Percentiles rank a stretch among this genome's conserved stretches.
These are phyloP conservation scores for Colinus virginianus DNA, from an alignment of 2,113 vertebrate genomes.

Conservation along the genomic window DNA sequence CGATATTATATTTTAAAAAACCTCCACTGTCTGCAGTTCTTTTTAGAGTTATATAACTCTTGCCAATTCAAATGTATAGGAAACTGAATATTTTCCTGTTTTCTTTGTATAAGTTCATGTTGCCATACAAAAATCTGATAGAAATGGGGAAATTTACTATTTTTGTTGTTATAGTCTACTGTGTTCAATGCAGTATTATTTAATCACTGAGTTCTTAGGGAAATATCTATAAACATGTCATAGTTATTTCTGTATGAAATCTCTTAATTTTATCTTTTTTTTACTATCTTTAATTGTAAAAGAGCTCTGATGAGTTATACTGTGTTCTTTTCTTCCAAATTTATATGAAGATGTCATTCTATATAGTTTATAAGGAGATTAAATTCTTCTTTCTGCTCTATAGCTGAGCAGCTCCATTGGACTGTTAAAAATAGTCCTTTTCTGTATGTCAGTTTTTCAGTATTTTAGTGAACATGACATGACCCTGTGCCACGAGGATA, in stretches of 20 bases:
- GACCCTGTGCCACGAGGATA: neutral
- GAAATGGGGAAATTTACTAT: neutral
- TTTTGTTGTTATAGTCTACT: neutral
- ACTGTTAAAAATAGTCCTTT: neutral
- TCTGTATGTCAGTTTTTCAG: neutral
- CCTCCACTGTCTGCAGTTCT: neutral
- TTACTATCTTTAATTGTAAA: neutral
- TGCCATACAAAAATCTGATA: neutral
- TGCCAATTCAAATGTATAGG: neutral
- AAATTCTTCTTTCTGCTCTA: neutral
- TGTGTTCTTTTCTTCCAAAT: neutral
- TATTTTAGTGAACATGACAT: neutral
- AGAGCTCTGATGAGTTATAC: neutral
- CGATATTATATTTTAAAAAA: neutral
- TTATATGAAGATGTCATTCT: neutral
- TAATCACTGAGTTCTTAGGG: neutral
- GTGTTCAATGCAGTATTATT: neutral
- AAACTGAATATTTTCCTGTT: neutral
- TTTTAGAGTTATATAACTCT: neutral
- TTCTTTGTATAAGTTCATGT: neutral
- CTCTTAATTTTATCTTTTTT: neutral
- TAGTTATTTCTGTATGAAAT: neutral
- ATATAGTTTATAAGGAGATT: neutral
- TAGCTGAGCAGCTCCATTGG: neutral
- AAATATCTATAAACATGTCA: neutral